These are phyloP conservation scores for Mellilla xanthometata DNA, from an alignment of 2,888 invertebrate genomes.

Conservation along the genomic window DNA sequence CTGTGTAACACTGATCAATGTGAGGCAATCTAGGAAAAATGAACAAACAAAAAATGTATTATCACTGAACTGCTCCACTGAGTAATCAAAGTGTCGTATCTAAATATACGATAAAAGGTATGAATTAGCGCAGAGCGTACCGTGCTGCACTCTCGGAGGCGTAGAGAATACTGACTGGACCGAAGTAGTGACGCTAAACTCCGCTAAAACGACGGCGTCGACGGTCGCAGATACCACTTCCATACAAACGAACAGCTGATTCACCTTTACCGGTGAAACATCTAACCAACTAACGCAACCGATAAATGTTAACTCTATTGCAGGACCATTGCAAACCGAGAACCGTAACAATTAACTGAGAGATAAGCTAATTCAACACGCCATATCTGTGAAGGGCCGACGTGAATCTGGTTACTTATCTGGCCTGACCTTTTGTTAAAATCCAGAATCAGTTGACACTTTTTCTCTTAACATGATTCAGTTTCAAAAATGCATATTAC, in stretches of 20 bases:
- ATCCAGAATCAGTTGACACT: too few species aligned
- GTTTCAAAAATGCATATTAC: too few species aligned
- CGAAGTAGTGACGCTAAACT: constrained; percentile 20
- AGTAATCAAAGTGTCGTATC: constrained; percentile 36
- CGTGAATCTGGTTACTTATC: too few species aligned
- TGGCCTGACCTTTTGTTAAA: too few species aligned
- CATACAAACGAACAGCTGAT: constrained; percentile 71
- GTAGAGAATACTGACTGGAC: constrained; percentile 54
- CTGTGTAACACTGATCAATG: constrained; percentile 18
- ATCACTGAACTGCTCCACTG: constrained; percentile 13
- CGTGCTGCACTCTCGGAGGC: constrained; percentile 42
- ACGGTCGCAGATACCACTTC: constrained; percentile 42
- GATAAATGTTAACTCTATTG: constrained; percentile 12
- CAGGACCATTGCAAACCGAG: neutral
- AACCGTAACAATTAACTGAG: neutral
- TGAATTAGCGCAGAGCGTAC: constrained; percentile 36
- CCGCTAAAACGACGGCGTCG: constrained; percentile 42
- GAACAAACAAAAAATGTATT: too few species aligned
- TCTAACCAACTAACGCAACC: constrained; percentile 6
- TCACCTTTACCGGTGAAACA: constrained; percentile 35
- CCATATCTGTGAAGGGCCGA: too few species aligned
- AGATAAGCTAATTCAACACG: too few species aligned
- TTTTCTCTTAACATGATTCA: too few species aligned
- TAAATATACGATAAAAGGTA: constrained; percentile 48
- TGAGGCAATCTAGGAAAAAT: neutral